These are phyloP conservation scores for Reticulitermes lucifugus DNA, from an alignment of 2,888 invertebrate species.

Conservation along the genomic window DNA sequence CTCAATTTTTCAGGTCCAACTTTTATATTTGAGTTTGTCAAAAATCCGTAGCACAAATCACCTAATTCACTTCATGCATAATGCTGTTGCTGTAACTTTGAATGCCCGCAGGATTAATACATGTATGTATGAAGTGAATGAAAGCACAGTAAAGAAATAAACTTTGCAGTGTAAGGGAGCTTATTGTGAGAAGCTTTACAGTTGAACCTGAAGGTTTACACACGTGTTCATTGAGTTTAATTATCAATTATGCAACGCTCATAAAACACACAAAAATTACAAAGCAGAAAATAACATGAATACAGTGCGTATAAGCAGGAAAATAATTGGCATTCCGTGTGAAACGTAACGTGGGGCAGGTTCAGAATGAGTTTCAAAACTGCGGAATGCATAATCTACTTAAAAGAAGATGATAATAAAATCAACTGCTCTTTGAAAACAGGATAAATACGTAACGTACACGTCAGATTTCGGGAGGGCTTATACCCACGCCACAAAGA, in stretches of 20 bases:
- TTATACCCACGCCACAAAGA: constrained; percentile 41
- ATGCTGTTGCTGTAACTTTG: background rate
- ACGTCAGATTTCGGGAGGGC: constrained; percentile 30
- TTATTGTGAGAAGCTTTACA: background rate
- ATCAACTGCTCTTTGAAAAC: constrained; percentile 25
- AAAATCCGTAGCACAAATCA: background rate
- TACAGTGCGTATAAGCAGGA: background rate
- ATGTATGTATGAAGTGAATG: background rate
- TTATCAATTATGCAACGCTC: background rate
- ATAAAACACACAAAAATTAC: background rate
- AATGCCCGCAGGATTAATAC: background rate
- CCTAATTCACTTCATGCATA: background rate
- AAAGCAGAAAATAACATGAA: background rate
- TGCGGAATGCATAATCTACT: constrained; percentile 9
- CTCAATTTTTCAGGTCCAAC: too few species aligned
- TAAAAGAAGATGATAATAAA: constrained; percentile 9
- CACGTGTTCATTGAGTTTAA: constrained; percentile 13
- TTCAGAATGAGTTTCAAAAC: constrained; percentile 3
- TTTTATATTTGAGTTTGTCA: background rate
- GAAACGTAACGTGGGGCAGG: background rate
- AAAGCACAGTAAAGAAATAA: background rate
- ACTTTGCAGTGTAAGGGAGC: background rate
- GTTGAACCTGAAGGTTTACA: constrained; percentile 9
- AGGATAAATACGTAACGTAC: background rate
- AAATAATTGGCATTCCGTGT: constrained; percentile 2